Conservation (phyloP, 2,888 invertebrate genomes). For the Tiphia femorata region DNA sequence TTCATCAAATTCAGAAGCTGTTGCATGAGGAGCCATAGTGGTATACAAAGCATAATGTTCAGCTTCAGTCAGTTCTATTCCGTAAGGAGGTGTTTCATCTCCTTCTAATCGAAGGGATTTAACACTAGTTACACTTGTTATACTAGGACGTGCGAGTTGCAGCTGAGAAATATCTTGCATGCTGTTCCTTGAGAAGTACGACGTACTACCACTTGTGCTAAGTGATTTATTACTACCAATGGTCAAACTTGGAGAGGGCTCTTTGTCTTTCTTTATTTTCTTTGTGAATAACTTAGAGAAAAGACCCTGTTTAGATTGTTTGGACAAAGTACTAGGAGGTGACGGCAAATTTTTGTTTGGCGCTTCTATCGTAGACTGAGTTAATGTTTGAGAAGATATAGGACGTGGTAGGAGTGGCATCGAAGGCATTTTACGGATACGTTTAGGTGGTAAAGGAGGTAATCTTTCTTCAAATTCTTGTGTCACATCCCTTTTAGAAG, state of each 20-base stretch:
- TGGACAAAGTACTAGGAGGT: slow-evolving; percentile 70
- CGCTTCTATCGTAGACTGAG: slow-evolving; percentile 55
- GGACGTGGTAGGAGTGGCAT: slow-evolving; percentile 62
- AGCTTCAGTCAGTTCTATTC: slow-evolving; percentile 83
- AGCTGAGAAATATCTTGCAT: slow-evolving; percentile 31
- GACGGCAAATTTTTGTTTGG: slow-evolving; percentile 74
- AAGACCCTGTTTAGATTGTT: slow-evolving; percentile 75
- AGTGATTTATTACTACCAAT: slow-evolving; percentile 41
- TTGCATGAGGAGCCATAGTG: slow-evolving; percentile 87
- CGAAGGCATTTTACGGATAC: slow-evolving; percentile 69
- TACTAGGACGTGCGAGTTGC: slow-evolving; percentile 45
- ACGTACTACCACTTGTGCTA: slow-evolving; percentile 29
- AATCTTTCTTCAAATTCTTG: slow-evolving; percentile 74
- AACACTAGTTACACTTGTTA: slow-evolving; percentile 49
- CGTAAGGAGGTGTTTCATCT: slow-evolving; percentile 59
- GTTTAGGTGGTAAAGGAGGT: slow-evolving; percentile 86
- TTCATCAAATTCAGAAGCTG: slow-evolving; percentile 89
- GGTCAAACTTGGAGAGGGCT: slow-evolving; percentile 18
- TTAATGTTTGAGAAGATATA: slow-evolving; percentile 42
- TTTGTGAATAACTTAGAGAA: slow-evolving; percentile 77
- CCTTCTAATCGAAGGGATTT: slow-evolving; percentile 49
- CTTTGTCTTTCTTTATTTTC: slow-evolving; percentile 70
- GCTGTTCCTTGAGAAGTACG: slow-evolving; percentile 32
- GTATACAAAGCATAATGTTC: slow-evolving; percentile 91
- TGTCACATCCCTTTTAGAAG: slow-evolving; percentile 68